Percentiles rank a stretch among this genome's conserved stretches.
Conservation (phyloP, 2,113 vertebrate genomes). For the Ceuthmochares aereus region DNA sequence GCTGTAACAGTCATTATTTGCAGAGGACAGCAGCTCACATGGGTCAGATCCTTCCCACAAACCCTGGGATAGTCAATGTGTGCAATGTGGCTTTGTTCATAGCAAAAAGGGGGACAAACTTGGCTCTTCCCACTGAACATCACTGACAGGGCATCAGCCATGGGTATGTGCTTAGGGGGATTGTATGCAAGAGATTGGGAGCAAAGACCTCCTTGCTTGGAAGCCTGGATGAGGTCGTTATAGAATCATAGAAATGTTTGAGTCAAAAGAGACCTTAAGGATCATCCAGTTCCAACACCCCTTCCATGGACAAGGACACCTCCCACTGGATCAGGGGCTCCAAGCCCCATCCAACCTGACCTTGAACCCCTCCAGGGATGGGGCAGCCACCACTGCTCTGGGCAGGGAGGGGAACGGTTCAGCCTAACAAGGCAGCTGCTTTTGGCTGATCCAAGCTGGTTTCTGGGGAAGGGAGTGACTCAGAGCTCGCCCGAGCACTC, state of each 20-base stretch:
- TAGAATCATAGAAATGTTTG: too few species aligned
- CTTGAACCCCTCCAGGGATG: too few species aligned
- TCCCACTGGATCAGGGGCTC: too few species aligned
- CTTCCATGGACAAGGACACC: too few species aligned
- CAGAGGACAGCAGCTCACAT: not conserved
- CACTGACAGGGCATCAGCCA: not conserved
- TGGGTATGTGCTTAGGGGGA: not conserved
- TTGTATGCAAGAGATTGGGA: too few species aligned
- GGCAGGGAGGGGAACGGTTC: not conserved
- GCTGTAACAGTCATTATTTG: not conserved
- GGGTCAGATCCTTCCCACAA: not conserved
- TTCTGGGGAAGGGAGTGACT: not conserved
- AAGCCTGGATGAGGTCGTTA: not conserved
- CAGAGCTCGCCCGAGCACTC: not conserved
- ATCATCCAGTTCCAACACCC: too few species aligned
- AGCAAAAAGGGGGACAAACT: not conserved
- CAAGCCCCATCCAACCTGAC: too few species aligned
- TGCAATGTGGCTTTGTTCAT: fast-evolving
- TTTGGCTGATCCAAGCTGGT: not conserved
- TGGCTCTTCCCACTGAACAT: not conserved
- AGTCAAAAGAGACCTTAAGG: too few species aligned
- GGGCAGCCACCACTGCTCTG: too few species aligned
- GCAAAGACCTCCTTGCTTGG: not conserved
- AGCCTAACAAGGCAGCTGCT: constrained; percentile 17
- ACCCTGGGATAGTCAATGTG: fast-evolving